Percentiles rank a stretch among this genome's conserved stretches.
Evolutionary conservation across 2,797 vertebrate species (phyloP).

Genomic region (Onychomys arenicola): DNA sequence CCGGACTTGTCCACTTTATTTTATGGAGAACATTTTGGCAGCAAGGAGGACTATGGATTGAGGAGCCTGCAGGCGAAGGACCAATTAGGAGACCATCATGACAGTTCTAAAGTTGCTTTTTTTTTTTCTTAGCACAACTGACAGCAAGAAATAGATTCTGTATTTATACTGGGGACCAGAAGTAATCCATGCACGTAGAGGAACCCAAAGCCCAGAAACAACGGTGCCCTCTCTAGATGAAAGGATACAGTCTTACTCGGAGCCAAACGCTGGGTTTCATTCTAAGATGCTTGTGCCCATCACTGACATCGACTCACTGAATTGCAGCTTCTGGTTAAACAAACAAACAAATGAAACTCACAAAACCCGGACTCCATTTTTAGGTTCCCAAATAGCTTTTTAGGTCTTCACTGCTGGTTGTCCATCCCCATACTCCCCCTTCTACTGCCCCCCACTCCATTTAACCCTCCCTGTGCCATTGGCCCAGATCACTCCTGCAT

Average conservation of each 20-base stretch:
- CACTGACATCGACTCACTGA: background rate
- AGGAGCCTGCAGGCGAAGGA: background rate
- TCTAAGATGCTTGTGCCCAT: background rate
- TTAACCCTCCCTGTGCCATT: background rate
- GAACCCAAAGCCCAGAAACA: background rate
- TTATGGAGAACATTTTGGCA: conserved; percentile 1
- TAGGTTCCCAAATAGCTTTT: background rate
- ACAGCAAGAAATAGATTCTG: background rate
- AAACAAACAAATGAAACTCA: background rate
- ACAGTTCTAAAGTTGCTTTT: background rate
- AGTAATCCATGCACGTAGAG: background rate
- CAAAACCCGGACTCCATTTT: background rate
- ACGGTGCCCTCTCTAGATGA: background rate
- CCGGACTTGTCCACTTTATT: background rate
- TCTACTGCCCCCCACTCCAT: background rate
- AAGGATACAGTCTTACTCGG: background rate
- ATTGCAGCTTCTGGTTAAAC: background rate
- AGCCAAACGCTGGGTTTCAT: conserved; percentile 24
- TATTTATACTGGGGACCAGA: background rate
- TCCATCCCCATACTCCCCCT: too few species aligned
- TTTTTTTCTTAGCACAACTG: background rate
- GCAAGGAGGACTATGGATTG: background rate
- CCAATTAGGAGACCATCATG: conserved; percentile 37
- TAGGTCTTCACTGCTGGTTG: too few species aligned
- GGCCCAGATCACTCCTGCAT: too few species aligned